Evolutionary conservation across 2,888 invertebrate genomes (phyloP).

Genomic region (Hirtodrosophila confusa): DNA sequence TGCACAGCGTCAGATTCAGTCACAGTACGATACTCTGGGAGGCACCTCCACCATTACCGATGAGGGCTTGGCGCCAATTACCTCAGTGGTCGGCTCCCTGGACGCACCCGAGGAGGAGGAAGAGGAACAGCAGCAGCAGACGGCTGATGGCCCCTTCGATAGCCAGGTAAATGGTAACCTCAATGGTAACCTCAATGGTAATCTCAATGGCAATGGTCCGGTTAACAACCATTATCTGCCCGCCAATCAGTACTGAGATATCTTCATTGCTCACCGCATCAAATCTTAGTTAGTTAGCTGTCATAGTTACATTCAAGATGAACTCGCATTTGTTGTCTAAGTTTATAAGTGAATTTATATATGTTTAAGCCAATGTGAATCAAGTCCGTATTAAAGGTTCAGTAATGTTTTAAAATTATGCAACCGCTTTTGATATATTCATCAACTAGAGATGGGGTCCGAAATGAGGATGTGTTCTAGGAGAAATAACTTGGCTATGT

Average conservation of each 20-base stretch:
- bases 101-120: slow-evolving; percentile 77
- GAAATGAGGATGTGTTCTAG: too few species aligned
- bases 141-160: slow-evolving; percentile 21
- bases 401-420: slow-evolving; percentile 7
- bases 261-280: slow-evolving; percentile 74
- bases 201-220: slow-evolving; percentile 27
- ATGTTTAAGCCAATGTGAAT: slow-evolving; percentile 42
- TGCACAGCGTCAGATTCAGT: slow-evolving; percentile 83
- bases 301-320: neutral
- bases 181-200: neutral
- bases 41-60: slow-evolving; percentile 82
- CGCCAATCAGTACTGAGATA: slow-evolving; percentile 69
- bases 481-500: too few species aligned
- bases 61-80: slow-evolving; percentile 82
- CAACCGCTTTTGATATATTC: neutral
- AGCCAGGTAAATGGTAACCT: slow-evolving; percentile 12
- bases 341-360: slow-evolving; percentile 55
- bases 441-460: too few species aligned
- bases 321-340: slow-evolving; percentile 44
- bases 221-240: slow-evolving; percentile 72
- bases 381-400: slow-evolving; percentile 54
- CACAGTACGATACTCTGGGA: slow-evolving; percentile 82
- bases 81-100: slow-evolving; percentile 82
- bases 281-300: slow-evolving; percentile 78
- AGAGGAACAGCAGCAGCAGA: slow-evolving; percentile 61